Base-by-base conservation (phyloP, 2,797 vertebrate species). In the Chiroxiphia lanceolata region DNA sequence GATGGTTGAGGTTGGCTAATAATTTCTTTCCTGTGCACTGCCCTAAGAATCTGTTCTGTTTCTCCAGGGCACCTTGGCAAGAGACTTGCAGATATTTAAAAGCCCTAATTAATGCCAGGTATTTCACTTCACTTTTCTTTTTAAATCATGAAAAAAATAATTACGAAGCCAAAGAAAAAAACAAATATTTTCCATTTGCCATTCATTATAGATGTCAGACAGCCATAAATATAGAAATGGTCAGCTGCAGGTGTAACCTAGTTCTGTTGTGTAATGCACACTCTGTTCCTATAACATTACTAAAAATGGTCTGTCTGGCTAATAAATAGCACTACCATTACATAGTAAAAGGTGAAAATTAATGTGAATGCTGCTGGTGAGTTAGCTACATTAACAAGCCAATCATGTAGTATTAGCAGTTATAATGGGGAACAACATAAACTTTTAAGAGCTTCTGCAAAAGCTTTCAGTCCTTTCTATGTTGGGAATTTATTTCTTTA, bases 291-390 rank as follows among this genome's bases (percentile, higher is more conserved):
- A 79, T 92, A 96, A 92, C 79, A 89, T 76, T 67, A 33, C 94
- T 96, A 95, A 96, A 97, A 96, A 90, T 86, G 94, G 69, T 65
- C 83, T 94, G 70, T 93, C 93, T 96, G 67, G 81, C 77, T 83
- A 97, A 95, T 95, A 96, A 97, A 96, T 94, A 94, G 65, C 93
- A 94, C 95, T 85, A 82, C 77, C 71, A 21, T 92, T 96, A 50
- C 81, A 90, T 56, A 94, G 95, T 93, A 96, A 94, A 95, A 96
- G 68, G 92, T 90, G 94, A 95, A 93, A 95, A 96, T 96, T 93
- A 86, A 96, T 69, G 70, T 78, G 83, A 94, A 64, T 78, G 82
- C 33, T 87, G 84, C 70, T 81, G 65, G 69, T 90, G 85, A 93
- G 63, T 93, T 83, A 87, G 68, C 69, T 85, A 8, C 68, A 90